These are phyloP conservation scores for Limnephilus lunatus DNA, from an alignment of 2,888 invertebrate species.

Conservation along the genomic window DNA sequence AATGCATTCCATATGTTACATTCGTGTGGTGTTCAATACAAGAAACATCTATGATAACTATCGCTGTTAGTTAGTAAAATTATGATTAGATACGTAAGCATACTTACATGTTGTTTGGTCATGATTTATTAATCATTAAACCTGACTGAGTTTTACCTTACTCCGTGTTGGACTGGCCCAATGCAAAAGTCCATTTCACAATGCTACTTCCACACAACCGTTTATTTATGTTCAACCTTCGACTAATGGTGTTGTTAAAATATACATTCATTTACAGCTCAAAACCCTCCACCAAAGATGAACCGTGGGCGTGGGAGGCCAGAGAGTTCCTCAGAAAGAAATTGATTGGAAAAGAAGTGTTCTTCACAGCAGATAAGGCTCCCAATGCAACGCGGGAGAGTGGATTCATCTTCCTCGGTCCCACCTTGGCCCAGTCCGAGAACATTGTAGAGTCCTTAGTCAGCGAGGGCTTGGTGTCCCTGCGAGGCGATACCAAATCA, in stretches of 20 bases:
- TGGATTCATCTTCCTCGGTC: slow-evolving; percentile 86
- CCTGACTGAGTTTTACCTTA: too few relatives aligned
- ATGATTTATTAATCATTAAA: too few relatives aligned
- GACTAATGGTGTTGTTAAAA: not conserved
- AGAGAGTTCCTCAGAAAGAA: slow-evolving; percentile 96
- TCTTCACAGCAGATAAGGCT: slow-evolving; percentile 90
- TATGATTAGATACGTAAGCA: too few relatives aligned
- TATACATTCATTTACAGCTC: slow-evolving; percentile 72
- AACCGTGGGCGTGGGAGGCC: slow-evolving; percentile 98
- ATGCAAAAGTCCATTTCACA: too few relatives aligned
- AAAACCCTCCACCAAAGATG: slow-evolving; percentile 86
- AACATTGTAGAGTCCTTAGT: slow-evolving; percentile 93
- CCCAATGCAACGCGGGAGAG: slow-evolving; percentile 87
- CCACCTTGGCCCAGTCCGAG: slow-evolving; percentile 86
- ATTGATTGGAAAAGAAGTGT: slow-evolving; percentile 93
- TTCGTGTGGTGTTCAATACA: too few relatives aligned
- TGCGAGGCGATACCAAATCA: slow-evolving; percentile 82
- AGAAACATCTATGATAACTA: too few relatives aligned
- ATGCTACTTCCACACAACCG: too few relatives aligned
- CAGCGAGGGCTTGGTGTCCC: slow-evolving; percentile 92
- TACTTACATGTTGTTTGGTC: too few relatives aligned
- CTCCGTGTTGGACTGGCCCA: too few relatives aligned
- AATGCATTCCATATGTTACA: too few relatives aligned
- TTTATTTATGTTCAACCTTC: too few relatives aligned
- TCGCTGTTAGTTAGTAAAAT: too few relatives aligned